These are phyloP conservation scores for Priocnemis perturbator DNA, from an alignment of 2,888 invertebrate species.

Conservation along the genomic window DNA sequence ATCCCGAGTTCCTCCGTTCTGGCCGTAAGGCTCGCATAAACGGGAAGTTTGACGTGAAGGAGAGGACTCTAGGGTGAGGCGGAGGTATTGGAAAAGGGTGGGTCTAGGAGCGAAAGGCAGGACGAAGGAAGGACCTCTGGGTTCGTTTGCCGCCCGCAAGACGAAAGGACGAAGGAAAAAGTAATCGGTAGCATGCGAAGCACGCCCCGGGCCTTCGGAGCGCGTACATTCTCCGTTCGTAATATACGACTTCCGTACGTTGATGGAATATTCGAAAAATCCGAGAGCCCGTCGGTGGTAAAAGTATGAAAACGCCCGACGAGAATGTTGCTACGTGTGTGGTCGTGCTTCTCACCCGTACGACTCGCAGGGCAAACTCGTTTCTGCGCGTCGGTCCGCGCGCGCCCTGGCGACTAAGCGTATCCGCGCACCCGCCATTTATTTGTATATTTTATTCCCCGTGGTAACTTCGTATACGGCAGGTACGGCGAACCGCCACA, in stretches of 20 bases:
- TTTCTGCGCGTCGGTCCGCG: constrained; percentile 18
- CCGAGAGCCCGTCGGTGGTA: constrained; percentile 58
- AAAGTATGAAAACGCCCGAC: constrained; percentile 54
- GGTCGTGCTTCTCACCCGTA: constrained; percentile 23
- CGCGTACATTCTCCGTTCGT: constrained; percentile 62
- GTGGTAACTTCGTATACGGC: no score
- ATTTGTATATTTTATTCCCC: no score
- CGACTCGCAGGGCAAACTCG: constrained; percentile 16
- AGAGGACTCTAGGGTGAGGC: neutral
- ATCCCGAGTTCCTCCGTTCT: no score
- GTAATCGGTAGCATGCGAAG: constrained; percentile 67
- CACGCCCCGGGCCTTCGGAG: constrained; percentile 57
- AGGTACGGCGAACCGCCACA: no score
- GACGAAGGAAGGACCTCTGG: constrained; percentile 29
- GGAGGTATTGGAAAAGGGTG: constrained; percentile 24
- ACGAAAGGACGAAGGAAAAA: constrained; percentile 48
- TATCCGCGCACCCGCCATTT: neutral
- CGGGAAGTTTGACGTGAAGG: neutral
- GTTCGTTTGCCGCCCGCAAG: constrained; percentile 38
- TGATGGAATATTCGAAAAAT: constrained; percentile 73
- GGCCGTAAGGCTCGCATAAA: no score
- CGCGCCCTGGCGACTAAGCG: neutral
- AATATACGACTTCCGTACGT: constrained; percentile 70
- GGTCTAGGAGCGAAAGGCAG: constrained; percentile 27
- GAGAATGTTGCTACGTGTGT: constrained; percentile 41